phyloP scores from a whole-genome alignment of 2,113 vertebrate species.

The Urocolius indicus region DNA sequence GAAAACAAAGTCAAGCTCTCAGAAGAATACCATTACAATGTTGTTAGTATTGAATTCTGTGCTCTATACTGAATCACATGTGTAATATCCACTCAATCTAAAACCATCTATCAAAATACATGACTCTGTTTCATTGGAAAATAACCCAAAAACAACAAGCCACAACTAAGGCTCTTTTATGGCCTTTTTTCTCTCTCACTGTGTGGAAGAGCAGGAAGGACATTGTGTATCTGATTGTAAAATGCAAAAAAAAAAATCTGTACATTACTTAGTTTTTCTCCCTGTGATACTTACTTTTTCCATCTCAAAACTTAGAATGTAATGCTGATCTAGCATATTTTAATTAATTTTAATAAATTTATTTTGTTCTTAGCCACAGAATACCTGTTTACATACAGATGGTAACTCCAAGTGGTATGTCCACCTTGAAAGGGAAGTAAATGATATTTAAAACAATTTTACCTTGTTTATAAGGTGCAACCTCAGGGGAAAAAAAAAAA shows the following conservation, averaged over 20 bases:
- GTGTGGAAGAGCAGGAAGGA: not conserved
- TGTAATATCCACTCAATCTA: not conserved
- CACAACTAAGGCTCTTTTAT: not conserved
- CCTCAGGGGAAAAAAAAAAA: not conserved
- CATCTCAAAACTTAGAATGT: not conserved
- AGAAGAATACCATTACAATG: not conserved
- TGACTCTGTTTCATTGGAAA: not conserved
- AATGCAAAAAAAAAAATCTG: fast-evolving
- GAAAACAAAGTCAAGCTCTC: not conserved
- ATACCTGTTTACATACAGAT: too few species aligned
- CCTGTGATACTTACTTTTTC: not conserved
- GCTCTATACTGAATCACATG: not conserved
- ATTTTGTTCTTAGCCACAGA: not conserved
- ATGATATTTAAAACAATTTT: not conserved
- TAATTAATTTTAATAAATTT: not conserved
- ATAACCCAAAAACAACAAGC: not conserved
- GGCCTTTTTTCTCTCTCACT: not conserved
- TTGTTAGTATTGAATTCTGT: fast-evolving
- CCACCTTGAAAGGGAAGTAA: not conserved
- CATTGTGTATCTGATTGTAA: not conserved
- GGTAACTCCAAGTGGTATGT: not conserved
- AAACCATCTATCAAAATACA: not conserved
- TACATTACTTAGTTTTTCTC: not conserved
- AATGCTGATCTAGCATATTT: not conserved
- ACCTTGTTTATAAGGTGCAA: not conserved